Base-by-base conservation (phyloP, 2,888 invertebrate genomes). In the Ichneumon xanthorius region DNA sequence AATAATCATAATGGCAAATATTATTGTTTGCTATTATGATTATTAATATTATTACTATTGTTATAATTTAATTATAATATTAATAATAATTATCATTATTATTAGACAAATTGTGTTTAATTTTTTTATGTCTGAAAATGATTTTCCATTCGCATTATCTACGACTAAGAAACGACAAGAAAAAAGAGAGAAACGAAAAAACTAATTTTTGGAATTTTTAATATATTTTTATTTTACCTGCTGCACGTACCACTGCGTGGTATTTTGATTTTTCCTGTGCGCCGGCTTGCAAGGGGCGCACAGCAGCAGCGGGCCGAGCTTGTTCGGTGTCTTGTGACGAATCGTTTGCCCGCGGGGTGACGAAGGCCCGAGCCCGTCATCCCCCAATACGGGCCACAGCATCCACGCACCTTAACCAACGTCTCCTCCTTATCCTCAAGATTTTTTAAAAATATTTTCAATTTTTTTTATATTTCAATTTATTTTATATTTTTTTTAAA, bases 191-290 rank as follows among this genome's bases (percentile, higher is more conserved):
- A 67, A 72, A 48, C 65, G 68, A 68, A 81, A 63, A 61, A 14
- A 40, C 73, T 7, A 45, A 37, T 45, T 19, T 77, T n/a, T n/a
- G 22, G 26, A 50, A 72, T 63, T 22, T 70, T 33, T 33, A 6
- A 7, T 6, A 16, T 26, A 16, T 82, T 78, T 58, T 94, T 94
- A 78, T 82, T 58, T 94, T 94, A 94, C 94, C 94, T 94, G 94
- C 89, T 94, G 93, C 89, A 94, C 93, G 90, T 94, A 94, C 94
- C 94, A 94, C 93, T 93, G 93, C 63, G 94, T 94, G 89, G 92
- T 90, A 87, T 87, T 91, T 86, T 92, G 92, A 88, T 88, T 92
- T 91, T 93, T 94, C 89, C 92, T 90, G 83, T 90, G 86, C 72
- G 88, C 90, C 75, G 94, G 93, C 86, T 93, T 94, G 91, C 93